Evolutionary conservation across 2,888 invertebrate genomes (phyloP), one percentile per base, ranked within the genome.

Genomic region (Dryobota labecula): DNA sequence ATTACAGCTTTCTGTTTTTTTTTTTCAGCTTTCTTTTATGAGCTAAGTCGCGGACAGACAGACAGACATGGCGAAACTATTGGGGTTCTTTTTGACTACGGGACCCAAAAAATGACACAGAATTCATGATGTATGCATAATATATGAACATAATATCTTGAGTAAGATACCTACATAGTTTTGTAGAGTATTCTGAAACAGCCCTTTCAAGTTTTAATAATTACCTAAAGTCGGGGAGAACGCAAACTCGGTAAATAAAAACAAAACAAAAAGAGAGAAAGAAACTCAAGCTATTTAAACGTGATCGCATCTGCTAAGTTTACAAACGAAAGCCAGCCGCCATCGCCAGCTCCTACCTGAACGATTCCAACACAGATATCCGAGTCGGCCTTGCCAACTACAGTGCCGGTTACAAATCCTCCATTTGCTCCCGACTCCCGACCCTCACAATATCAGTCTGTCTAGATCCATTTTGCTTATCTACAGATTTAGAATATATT

Each of bases 401-500:
- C 66, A 61, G 73, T 18, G 54, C 70, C 70, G 45, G 72, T 57
- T 63, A 80, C 83, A 84, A 84, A 83, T 76, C 75, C 71, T 62
- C 72, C 71, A 68, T 76, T 72, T 69, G 64, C 78, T 74, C 67
- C 64, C 58, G 53, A 78, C 67, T 80, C 80, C 68, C 78, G 72
- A 85, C 76, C 80, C 80, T 64, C 72, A 72, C 77, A 71, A 73
- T 86, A 84, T 82, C 84, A 82, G 75, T 73, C 84, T 72, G 81
- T 72, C 76, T 73, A 80, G 82, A 82, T 80, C 84, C 80, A 82
- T 82, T 84, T 73, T 73, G 82, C 84, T 85, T 85, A 85, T 85
- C 85, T 85, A 80, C 78, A 84, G 82, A 86, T 86, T 85, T 78
- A 72, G 85, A 77, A 86, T 85, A 80, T 82, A 85, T 85, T 85